Evolutionary conservation across 2,797 vertebrate species (phyloP).

Genomic region (Hypotaenidia philippensis): DNA sequence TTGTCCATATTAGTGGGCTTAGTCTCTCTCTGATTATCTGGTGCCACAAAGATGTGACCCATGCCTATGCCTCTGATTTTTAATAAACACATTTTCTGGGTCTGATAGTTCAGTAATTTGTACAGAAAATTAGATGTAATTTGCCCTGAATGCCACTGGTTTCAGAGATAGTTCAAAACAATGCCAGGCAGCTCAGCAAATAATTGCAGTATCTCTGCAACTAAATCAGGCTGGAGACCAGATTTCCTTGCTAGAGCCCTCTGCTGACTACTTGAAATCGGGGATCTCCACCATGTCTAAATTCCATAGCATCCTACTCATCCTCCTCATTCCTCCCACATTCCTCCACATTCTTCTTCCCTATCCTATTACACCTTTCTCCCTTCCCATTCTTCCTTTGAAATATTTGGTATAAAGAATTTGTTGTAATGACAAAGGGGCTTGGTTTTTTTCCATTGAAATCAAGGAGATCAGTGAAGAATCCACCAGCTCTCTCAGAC

Average conservation of each 20-base stretch:
- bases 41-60: conserved; percentile 73
- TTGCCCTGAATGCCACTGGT: conserved; percentile 80
- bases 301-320: background rate
- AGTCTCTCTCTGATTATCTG: conserved; percentile 76
- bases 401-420: accelerated
- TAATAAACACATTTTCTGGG: conserved; percentile 81
- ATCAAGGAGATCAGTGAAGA: background rate
- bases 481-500: background rate
- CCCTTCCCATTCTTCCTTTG: background rate
- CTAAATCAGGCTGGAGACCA: background rate
- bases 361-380: background rate
- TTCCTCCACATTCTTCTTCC: background rate
- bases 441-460: background rate
- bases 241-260: background rate
- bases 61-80: conserved; percentile 73
- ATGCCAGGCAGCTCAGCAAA: conserved; percentile 42
- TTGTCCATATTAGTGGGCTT: conserved; percentile 75
- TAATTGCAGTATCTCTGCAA: conserved; percentile 41
- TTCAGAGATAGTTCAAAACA: conserved; percentile 75
- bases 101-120: conserved; percentile 79
- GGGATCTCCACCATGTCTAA: accelerated
- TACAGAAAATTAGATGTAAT: conserved; percentile 81
- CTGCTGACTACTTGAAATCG: background rate
- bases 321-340: background rate
- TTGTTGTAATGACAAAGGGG: background rate